Percentiles rank a stretch among this genome's conserved stretches.
These are phyloP conservation scores for Branchipolynoe longqiensis DNA, from an alignment of 2,888 invertebrate species.

Conservation along the genomic window DNA sequence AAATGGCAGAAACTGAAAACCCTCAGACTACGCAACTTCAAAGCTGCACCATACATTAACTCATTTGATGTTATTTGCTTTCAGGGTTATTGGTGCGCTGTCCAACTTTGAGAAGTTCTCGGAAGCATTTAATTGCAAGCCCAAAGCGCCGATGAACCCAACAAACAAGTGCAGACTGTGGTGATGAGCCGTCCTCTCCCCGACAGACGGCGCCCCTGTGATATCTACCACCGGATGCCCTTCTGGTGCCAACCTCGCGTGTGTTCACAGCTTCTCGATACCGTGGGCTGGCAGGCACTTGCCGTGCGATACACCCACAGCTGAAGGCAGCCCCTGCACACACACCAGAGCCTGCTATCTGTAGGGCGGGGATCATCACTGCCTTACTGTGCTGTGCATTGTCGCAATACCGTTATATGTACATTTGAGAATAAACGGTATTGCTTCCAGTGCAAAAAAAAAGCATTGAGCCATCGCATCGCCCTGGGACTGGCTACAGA, in stretches of 20 bases:
- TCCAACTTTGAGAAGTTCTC: constrained; percentile 47
- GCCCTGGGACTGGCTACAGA: too few relatives aligned
- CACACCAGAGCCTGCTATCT: neutral
- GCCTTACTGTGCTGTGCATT: too few relatives aligned
- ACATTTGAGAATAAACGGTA: too few relatives aligned
- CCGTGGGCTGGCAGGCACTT: neutral
- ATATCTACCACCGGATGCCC: neutral
- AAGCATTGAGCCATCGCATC: too few relatives aligned
- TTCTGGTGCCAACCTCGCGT: neutral
- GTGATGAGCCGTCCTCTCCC: neutral
- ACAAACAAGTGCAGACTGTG: constrained; percentile 16
- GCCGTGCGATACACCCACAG: too few relatives aligned
- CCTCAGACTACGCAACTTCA: too few relatives aligned
- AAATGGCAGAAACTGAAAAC: too few relatives aligned
- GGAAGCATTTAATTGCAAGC: constrained; percentile 22
- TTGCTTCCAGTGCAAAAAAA: too few relatives aligned
- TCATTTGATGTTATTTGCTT: constrained; percentile 6
- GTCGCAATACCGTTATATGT: too few relatives aligned
- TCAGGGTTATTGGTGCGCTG: constrained; percentile 40
- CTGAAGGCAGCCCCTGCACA: neutral
- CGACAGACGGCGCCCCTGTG: neutral
- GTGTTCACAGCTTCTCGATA: neutral
- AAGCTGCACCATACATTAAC: too few relatives aligned
- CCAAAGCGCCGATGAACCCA: constrained; percentile 31
- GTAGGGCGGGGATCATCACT: neutral